Conservation (phyloP, 1,140 invertebrate species). For the Dendroctonus valens region DNA sequence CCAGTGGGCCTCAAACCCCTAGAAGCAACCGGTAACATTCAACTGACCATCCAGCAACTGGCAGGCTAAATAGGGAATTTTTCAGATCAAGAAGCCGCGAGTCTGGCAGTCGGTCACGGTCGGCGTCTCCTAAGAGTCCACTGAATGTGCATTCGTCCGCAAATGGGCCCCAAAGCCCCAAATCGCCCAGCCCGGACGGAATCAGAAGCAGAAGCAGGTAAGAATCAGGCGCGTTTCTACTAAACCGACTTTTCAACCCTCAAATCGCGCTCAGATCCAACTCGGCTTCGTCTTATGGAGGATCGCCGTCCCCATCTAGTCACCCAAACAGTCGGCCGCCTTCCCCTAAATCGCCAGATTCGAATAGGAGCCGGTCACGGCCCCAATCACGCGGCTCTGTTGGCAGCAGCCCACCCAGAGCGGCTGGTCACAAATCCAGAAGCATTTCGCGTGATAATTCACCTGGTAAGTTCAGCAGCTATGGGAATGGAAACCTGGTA, state of each 20-base stretch:
- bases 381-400: too few species aligned
- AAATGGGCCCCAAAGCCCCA: slow-evolving; percentile 23
- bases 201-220: neutral
- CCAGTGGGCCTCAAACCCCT: slow-evolving; percentile 23
- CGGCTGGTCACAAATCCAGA: neutral
- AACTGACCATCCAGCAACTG: neutral
- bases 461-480: slow-evolving; percentile 4
- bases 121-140: neutral
- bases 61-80: neutral
- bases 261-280: slow-evolving; percentile 1
- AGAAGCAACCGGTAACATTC: slow-evolving; percentile 15
- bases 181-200: slow-evolving; percentile 7
- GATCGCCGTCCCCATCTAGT: neutral
- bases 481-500: too few species aligned
- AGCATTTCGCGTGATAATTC: slow-evolving; percentile 15
- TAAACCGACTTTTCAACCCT: neutral
- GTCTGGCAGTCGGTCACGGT: neutral
- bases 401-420: neutral
- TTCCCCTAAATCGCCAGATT: slow-evolving; percentile 18
- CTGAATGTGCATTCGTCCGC: slow-evolving; percentile 22
- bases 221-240: neutral
- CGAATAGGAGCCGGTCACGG: neutral
- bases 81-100: slow-evolving; percentile 31
- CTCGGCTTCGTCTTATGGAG: slow-evolving; percentile 19
- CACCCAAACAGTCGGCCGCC: slow-evolving; percentile 4